phyloP scores from a whole-genome alignment of 2,888 invertebrate species.

The Tanytarsus gracilentus region DNA sequence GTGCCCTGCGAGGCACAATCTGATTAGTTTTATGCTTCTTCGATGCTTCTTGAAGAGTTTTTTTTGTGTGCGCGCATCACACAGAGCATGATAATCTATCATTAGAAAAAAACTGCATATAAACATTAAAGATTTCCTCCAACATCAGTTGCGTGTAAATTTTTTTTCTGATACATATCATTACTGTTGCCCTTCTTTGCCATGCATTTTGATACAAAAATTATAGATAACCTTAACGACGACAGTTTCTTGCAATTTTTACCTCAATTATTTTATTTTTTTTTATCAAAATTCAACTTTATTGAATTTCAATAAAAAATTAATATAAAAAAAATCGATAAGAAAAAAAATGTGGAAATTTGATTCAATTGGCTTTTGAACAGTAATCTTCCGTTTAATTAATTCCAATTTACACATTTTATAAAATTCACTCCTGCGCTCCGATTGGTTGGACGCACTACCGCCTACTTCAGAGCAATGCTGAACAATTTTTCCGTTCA shows the following conservation, averaged over 20 bases:
- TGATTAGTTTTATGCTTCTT: not conserved
- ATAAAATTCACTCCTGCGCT: not conserved
- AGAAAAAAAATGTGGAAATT: too few species aligned
- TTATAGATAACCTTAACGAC: too few species aligned
- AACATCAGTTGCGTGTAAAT: not conserved
- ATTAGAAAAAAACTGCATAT: not conserved
- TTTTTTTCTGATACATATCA: not conserved
- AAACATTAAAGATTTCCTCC: not conserved
- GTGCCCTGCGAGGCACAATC: not conserved
- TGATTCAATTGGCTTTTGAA: too few species aligned
- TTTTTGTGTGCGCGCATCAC: not conserved
- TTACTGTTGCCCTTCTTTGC: not conserved
- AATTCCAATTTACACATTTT: not conserved
- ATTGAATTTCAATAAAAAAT: too few species aligned
- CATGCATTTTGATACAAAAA: too few species aligned
- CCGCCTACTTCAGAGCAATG: too few species aligned
- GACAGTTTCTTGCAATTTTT: too few species aligned
- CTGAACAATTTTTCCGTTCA: too few species aligned
- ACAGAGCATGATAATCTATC: not conserved
- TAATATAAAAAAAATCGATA: too few species aligned
- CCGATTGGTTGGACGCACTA: too few species aligned
- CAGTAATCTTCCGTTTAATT: constrained; percentile 17
- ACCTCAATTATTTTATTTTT: too few species aligned
- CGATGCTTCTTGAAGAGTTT: not conserved
- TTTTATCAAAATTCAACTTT: too few species aligned